Base-by-base conservation (phyloP, 1,140 invertebrate genomes). In the Eupristina koningsbergeri region DNA sequence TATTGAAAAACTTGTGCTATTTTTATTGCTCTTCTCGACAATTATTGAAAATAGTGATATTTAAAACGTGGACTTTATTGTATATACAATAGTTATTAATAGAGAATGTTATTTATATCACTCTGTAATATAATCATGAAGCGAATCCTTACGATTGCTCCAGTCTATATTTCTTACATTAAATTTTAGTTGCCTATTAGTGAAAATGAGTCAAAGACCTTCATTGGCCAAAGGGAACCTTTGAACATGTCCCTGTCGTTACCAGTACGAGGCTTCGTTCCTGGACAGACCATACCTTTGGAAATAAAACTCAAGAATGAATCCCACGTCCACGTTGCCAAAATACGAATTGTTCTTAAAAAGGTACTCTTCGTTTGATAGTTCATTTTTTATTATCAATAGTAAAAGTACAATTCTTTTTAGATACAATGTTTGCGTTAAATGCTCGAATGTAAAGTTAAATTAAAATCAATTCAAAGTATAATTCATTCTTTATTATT, bases 221-320 rank as follows among this genome's bases (percentile, higher is more conserved):
- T 89, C 73, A 87, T 88, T 73, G 89, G 89, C 15, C 89, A 90
- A 71, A 85, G 81, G 17, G 87, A 89, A 45, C 86, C 88, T 17
- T 69, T 90, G 39, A 86, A 29, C 41, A 80, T 90, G 53, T 86
- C 85, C 26, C 81, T 88, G 45, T 83, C 75, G 11, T 71, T 90
- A 29, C 89, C 89, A 3, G 89, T 90, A 11, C 87, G 87, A 17
- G 89, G 89, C 29, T 90, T 86, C 84, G 89, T 90, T n/a, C 89
- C 89, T 29, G 89, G 89, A 0, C 89, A 89, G 74, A 86, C 85
- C 13, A 87, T 90, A 77, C 89, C 89, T 0, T 80, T 90, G 34
- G 81, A 86, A 64, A 86, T 89, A n/a, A 83, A 53, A 41, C 58
- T 90, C 36, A 86, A 86, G 15, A 90, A 90, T 41, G 80, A 85